Conservation (phyloP, 2,797 vertebrate species). For the Poliocrania exsul region DNA sequence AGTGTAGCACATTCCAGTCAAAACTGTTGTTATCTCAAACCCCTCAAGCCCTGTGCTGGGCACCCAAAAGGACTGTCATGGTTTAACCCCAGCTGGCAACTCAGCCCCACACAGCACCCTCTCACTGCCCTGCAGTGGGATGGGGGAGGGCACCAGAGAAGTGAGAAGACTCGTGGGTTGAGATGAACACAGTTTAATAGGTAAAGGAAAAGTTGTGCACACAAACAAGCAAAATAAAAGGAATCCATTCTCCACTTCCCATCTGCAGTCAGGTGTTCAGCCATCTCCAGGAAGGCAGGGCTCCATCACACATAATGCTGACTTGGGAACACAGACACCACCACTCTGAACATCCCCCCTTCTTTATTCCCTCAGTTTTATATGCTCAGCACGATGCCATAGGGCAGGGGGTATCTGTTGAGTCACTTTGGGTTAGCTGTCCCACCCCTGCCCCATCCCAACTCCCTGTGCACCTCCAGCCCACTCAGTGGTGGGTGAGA, state of each 20-base stretch:
- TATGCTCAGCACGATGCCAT: background rate
- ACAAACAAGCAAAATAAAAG: background rate
- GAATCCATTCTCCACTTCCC: background rate
- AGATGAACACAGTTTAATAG: background rate
- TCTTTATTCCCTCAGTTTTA: background rate
- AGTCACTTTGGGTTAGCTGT: background rate
- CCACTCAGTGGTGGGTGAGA: background rate
- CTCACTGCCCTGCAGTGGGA: background rate
- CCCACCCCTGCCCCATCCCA: no score
- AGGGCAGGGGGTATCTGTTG: no score
- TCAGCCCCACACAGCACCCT: background rate
- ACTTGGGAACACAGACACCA: background rate
- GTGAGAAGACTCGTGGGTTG: background rate
- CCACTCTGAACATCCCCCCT: background rate
- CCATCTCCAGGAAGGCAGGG: background rate
- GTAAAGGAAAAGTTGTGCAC: background rate
- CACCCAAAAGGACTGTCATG: background rate
- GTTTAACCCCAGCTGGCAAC: background rate
- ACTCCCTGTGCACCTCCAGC: background rate
- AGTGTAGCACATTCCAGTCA: background rate
- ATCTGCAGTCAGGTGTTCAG: background rate
- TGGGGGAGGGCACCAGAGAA: background rate
- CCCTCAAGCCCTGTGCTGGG: background rate
- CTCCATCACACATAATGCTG: background rate
- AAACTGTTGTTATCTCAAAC: background rate